These are phyloP conservation scores for Eremobia ochroleuca DNA, from an alignment of 2,888 invertebrate species.

Conservation along the genomic window DNA sequence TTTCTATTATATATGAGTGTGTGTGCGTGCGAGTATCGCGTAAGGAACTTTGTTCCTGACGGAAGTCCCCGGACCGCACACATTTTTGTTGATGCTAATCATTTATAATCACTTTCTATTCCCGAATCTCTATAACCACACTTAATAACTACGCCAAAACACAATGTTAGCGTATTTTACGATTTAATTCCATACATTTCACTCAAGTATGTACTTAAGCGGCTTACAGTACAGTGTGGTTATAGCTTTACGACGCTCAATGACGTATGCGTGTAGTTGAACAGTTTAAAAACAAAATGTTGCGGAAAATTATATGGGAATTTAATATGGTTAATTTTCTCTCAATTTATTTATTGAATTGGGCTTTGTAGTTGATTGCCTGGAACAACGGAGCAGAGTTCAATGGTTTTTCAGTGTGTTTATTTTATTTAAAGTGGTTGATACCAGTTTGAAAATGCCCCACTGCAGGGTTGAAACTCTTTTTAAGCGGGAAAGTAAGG, in stretches of 20 bases:
- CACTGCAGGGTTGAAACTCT: not conserved
- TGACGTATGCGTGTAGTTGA: slow-evolving; percentile 49
- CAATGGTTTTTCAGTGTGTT: not conserved
- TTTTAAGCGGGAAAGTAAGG: not conserved
- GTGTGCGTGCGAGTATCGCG: not conserved
- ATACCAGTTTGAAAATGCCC: not conserved
- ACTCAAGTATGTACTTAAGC: slow-evolving; percentile 69
- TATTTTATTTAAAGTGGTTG: slow-evolving; percentile 1
- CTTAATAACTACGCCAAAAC: slow-evolving; percentile 64
- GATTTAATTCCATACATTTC: slow-evolving; percentile 75
- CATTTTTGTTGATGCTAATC: not conserved
- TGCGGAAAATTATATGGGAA: slow-evolving; percentile 22
- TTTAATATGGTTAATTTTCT: slow-evolving; percentile 29
- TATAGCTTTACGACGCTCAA: slow-evolving; percentile 58
- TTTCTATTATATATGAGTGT: not conserved
- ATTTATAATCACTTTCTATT: slow-evolving; percentile 23
- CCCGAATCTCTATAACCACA: slow-evolving; percentile 44
- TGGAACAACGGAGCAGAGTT: not conserved
- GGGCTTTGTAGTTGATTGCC: not conserved
- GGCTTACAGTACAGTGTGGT: slow-evolving; percentile 60
- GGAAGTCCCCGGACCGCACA: not conserved
- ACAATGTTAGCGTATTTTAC: slow-evolving; percentile 75
- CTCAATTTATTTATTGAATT: slow-evolving; percentile 12
- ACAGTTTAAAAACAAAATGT: slow-evolving; percentile 35
- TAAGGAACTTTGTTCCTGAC: not conserved